phyloP scores from a whole-genome alignment of 53 echinoderm and acorn worm species.

The Arbacia lixula region DNA sequence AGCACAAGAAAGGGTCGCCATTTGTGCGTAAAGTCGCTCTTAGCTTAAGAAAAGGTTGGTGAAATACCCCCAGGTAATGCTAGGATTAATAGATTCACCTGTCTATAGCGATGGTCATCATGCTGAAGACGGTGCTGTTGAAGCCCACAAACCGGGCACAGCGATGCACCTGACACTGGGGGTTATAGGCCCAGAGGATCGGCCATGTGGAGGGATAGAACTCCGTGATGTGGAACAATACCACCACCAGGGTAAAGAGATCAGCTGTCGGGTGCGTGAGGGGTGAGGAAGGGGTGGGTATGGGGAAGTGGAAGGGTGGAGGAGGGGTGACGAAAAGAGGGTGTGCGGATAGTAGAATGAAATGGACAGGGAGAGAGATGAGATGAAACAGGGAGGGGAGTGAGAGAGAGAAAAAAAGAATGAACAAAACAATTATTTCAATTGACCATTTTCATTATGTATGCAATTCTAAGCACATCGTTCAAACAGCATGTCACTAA shows the following conservation, averaged over 20 bases:
- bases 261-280: conserved; percentile 59
- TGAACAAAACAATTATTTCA: too few species aligned
- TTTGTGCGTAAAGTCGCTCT: too few species aligned
- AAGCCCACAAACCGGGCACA: conserved; percentile 86
- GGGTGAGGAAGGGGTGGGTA: not conserved
- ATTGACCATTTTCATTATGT: too few species aligned
- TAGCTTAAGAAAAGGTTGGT: too few species aligned
- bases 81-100: too few species aligned
- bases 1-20: too few species aligned
- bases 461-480: too few species aligned
- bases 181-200: conserved; percentile 72
- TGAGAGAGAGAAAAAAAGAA: not conserved
- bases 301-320: not conserved
- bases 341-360: not conserved
- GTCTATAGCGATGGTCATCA: conserved; percentile 93
- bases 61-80: too few species aligned
- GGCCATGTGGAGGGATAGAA: conserved; percentile 85
- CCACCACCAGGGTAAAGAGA: conserved; percentile 67
- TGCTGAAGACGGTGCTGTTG: conserved; percentile 82
- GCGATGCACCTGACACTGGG: conserved; percentile 77
- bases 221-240: conserved; percentile 90
- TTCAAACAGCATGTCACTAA: too few species aligned
- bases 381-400: not conserved
- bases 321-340: not conserved
- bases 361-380: not conserved